A percentile compares a stretch with the other conserved stretches of the same genome.
These are phyloP conservation scores for Scomber japonicus DNA, from an alignment of 2,113 vertebrate genomes.

Conservation along the genomic window DNA sequence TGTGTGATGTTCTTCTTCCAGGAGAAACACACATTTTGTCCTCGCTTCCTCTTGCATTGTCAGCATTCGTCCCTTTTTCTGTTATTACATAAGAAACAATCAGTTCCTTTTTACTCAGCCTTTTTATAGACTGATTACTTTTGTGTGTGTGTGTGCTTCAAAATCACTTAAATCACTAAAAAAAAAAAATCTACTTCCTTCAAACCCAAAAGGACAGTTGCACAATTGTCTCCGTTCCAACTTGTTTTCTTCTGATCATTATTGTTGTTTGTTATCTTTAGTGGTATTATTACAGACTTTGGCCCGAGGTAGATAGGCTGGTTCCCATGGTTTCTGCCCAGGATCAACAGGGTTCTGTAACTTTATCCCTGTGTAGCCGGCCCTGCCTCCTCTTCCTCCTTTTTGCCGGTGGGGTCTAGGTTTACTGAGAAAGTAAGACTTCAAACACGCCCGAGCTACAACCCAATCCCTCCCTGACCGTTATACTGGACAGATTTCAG, in stretches of 20 bases:
- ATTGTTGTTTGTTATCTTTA: slow-evolving; percentile 51
- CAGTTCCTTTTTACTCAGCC: slow-evolving; percentile 36
- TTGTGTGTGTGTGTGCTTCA: not conserved
- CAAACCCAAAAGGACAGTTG: not conserved
- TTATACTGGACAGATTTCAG: not conserved
- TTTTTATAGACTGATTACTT: not conserved
- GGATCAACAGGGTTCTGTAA: slow-evolving; percentile 75
- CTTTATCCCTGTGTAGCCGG: slow-evolving; percentile 72
- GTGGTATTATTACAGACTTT: slow-evolving; percentile 66
- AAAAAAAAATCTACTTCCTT: not conserved
- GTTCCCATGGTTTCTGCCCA: slow-evolving; percentile 73
- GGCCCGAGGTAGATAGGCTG: slow-evolving; percentile 58
- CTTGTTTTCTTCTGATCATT: slow-evolving; percentile 63
- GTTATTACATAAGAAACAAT: slow-evolving; percentile 41
- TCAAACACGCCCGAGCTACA: slow-evolving; percentile 28
- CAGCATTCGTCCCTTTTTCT: slow-evolving; percentile 36
- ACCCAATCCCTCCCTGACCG: slow-evolving; percentile 22
- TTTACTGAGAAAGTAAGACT: slow-evolving; percentile 78
- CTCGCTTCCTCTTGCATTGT: slow-evolving; percentile 41
- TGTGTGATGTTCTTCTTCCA: slow-evolving; percentile 28
- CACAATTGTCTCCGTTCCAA: not conserved
- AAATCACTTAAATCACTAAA: not conserved
- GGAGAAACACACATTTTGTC: slow-evolving; percentile 22
- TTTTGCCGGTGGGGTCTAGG: slow-evolving; percentile 55
- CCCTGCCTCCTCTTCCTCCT: slow-evolving; percentile 54